These are phyloP conservation scores for Cremastinae sp. DNA, from an alignment of 2,888 invertebrate species.

Conservation along the genomic window DNA sequence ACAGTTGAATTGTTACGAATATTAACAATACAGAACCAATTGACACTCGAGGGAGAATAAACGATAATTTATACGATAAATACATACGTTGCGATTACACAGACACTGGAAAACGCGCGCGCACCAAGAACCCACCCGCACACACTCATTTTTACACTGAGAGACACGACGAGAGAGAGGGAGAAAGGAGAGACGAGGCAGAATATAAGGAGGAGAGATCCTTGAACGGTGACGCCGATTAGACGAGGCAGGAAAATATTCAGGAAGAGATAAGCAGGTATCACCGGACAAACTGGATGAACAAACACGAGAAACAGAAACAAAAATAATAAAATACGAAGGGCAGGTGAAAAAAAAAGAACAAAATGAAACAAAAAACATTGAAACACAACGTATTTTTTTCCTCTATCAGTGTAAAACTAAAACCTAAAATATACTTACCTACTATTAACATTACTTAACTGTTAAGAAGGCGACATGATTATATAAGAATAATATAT, in stretches of 20 bases:
- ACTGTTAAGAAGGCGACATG: slow-evolving; percentile 78
- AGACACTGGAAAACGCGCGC: slow-evolving; percentile 60
- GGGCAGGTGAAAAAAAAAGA: slow-evolving; percentile 68
- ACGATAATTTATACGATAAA: slow-evolving; percentile 60
- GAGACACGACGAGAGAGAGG: slow-evolving; percentile 33
- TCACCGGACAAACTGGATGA: slow-evolving; percentile 57
- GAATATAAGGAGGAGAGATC: slow-evolving; percentile 26
- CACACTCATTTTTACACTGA: slow-evolving; percentile 63
- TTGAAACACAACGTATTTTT: slow-evolving; percentile 78
- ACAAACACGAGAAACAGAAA: slow-evolving; percentile 45
- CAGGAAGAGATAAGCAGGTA: slow-evolving; percentile 48
- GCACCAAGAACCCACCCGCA: slow-evolving; percentile 64
- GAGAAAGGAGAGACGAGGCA: no score
- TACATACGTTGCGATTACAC: slow-evolving; percentile 57
- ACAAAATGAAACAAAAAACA: slow-evolving; percentile 64
- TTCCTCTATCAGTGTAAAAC: slow-evolving; percentile 80
- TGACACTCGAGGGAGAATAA: slow-evolving; percentile 49
- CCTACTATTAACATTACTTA: slow-evolving; percentile 80
- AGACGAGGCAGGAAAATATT: slow-evolving; percentile 1
- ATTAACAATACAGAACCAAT: slow-evolving; percentile 60
- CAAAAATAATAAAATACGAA: slow-evolving; percentile 62
- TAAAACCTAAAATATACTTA: slow-evolving; percentile 77
- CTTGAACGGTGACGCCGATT: slow-evolving; percentile 55
- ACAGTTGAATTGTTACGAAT: slow-evolving; percentile 52
- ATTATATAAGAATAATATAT: slow-evolving; percentile 79